A percentile compares a stretch with the other conserved stretches of the same genome.
Evolutionary conservation across 2,113 vertebrate genomes (phyloP).

Genomic region (Chunga burmeisteri): DNA sequence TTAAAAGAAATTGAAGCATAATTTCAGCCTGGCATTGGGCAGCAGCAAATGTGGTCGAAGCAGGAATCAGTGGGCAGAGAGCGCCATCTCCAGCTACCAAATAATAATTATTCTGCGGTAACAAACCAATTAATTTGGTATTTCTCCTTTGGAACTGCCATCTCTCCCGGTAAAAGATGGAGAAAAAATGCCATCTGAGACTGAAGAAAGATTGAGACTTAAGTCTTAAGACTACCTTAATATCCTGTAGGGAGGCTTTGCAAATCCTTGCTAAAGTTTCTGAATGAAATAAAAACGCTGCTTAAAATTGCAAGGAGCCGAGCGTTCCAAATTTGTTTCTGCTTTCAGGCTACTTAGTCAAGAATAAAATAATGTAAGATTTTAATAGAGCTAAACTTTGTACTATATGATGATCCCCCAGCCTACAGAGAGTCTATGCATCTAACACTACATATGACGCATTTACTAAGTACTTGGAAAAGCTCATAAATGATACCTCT

Average conservation of each 20-base stretch:
- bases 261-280: not conserved
- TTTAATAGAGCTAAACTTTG: not conserved
- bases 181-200: not conserved
- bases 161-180: not conserved
- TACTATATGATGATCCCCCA: not conserved
- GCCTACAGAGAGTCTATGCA: not conserved
- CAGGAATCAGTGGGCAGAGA: not conserved
- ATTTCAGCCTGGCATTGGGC: not conserved
- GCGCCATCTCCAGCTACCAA: constrained; percentile 44
- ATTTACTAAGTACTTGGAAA: not conserved
- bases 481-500: not conserved
- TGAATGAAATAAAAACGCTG: not conserved
- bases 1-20: not conserved
- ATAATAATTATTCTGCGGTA: accelerated
- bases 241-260: not conserved
- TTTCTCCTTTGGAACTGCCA: not conserved
- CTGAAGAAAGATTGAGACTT: not conserved
- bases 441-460: not conserved
- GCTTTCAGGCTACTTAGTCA: not conserved
- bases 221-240: not conserved
- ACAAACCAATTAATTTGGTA: too few species aligned
- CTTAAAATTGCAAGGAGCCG: not conserved
- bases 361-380: not conserved
- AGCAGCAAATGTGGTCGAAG: not conserved
- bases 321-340: not conserved